A percentile compares a stretch with the other conserved stretches of the same genome.
Evolutionary conservation across 2,113 vertebrate species (phyloP).

Genomic region (Cyrtonyx montezumae): DNA sequence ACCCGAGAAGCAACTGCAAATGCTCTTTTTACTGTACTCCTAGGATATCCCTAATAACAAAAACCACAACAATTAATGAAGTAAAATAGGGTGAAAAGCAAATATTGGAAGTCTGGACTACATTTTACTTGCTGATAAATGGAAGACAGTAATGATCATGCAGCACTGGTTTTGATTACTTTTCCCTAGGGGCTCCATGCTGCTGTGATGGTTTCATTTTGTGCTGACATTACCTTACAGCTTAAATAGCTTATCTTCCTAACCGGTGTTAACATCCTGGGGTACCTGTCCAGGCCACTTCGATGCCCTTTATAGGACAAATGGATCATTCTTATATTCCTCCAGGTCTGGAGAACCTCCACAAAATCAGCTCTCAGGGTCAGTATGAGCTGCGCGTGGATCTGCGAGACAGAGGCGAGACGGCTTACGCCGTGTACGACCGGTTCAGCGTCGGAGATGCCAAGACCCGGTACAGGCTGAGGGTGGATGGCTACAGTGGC

Average conservation of each 20-base stretch:
- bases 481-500: conserved; percentile 93
- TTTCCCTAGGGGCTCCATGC: background rate
- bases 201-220: background rate
- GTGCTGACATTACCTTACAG: background rate
- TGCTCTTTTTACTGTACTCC: background rate
- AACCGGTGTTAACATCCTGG: background rate
- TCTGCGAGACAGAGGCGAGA: conserved; percentile 86
- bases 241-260: background rate
- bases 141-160: background rate
- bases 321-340: background rate
- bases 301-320: background rate
- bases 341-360: conserved; percentile 91
- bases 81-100: background rate
- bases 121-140: background rate
- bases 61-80: background rate
- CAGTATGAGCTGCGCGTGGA: conserved; percentile 96
- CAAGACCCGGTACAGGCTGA: conserved; percentile 89
- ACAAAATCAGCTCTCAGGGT: conserved; percentile 91
- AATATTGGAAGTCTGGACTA: rapidly evolving
- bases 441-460: conserved; percentile 89
- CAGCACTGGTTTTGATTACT: background rate
- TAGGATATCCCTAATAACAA: background rate
- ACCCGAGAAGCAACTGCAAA: background rate
- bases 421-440: conserved; percentile 90
- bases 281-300: background rate